Evolutionary conservation across 2,113 vertebrate species (phyloP).

Genomic region (Trinectes maculatus): DNA sequence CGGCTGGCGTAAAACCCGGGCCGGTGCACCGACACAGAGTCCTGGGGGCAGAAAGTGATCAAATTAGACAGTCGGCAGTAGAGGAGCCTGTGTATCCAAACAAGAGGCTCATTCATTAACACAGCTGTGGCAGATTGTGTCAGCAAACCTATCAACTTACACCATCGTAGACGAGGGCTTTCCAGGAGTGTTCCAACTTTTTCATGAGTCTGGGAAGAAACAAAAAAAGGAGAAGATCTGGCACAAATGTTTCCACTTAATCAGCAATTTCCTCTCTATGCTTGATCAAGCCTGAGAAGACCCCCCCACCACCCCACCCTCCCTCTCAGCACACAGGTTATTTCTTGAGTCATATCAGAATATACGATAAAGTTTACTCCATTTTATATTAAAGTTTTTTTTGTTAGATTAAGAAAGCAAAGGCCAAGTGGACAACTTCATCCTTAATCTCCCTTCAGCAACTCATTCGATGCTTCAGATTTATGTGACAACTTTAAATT

Average conservation of each 20-base stretch:
- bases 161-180: slow-evolving; percentile 97
- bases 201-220: slow-evolving; percentile 90
- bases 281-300: slow-evolving; percentile 22
- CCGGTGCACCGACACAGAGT: slow-evolving; percentile 94
- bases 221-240: slow-evolving; percentile 32
- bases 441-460: slow-evolving; percentile 1
- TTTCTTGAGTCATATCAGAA: too few relatives aligned
- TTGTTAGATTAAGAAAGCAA: too few relatives aligned
- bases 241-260: slow-evolving; percentile 30
- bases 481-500: slow-evolving; percentile 26
- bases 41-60: slow-evolving; percentile 77
- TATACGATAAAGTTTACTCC: too few relatives aligned
- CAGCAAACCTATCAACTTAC: slow-evolving; percentile 79
- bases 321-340: too few relatives aligned
- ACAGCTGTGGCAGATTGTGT: slow-evolving; percentile 40
- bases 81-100: slow-evolving; percentile 7
- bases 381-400: too few relatives aligned
- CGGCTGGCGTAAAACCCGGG: slow-evolving; percentile 96
- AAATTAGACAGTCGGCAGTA: slow-evolving; percentile 4
- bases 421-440: slow-evolving; percentile 36
- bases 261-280: slow-evolving; percentile 20
- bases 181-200: slow-evolving; percentile 99
- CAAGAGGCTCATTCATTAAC: slow-evolving; percentile 59
- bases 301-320: too few relatives aligned
- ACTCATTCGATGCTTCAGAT: slow-evolving; percentile 17